Base-by-base conservation (phyloP, 2,113 vertebrate species). In the Tragelaphus buxtoni region DNA sequence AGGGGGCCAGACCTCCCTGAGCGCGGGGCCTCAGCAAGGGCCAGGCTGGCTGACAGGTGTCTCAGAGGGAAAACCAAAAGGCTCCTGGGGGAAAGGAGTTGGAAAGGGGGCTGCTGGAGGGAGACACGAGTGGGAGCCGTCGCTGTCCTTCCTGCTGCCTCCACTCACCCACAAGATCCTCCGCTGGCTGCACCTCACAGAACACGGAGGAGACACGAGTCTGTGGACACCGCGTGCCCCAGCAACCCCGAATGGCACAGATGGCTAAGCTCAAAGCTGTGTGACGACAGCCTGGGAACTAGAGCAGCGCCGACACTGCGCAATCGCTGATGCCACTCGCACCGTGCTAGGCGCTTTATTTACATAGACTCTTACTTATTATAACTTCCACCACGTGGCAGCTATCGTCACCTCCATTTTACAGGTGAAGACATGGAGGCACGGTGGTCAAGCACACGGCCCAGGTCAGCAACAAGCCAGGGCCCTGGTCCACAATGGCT, bases 121-220 rank as follows among this genome's bases (percentile, higher is more conserved):
- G 42, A 28, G 30, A 63, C 7, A 14, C 5, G 2, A 55, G 11
- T 1, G 1, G 13, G 28, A 42, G 11, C 39, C 3, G 39, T 5
- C 4, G 18, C 17, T 7, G 10, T 35, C 60, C 55, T 8, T 35
- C 16, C n/a, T 18, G 51, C 80, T 4, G 26, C 80, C 20, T 9
- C 35, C 76, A 7, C 26, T 39, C 17, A 20, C 81, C 58, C 30
- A 10, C 49, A 2, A 9, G 53, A 30, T 2, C 39, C 53, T 7
- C 28, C 1, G 0, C 0, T 9, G 26, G 76, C 89, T 32, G 76
- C 51, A 9, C n/a, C 45, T 20, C 49, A 22, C 56, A 42, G 90
- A 32, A 82, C 30, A 61, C 9, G 3, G 13, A 69, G 76, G n/a
- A 69, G 18, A n/a, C 39, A 2, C 1, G 28, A 26, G 58, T 53